Base-by-base conservation (phyloP, 2,888 invertebrate species). In the Platynereis dumerilii region DNA sequence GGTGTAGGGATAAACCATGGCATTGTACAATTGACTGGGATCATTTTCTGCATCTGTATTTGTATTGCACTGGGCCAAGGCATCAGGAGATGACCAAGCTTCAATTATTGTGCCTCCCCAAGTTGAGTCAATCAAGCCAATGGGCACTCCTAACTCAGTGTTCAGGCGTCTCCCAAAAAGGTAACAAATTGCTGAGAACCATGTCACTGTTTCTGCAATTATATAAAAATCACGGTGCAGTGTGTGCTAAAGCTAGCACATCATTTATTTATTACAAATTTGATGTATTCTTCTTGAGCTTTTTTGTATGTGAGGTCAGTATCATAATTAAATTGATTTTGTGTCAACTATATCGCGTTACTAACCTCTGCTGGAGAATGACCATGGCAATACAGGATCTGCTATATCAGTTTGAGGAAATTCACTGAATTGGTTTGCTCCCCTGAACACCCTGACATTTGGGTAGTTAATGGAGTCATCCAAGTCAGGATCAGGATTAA, bases 1-100 rank as follows among this genome's bases (percentile, higher is more conserved):
- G 7, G 79, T 70, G 5, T 81, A 69, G 0, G 82, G 82, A 60
- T 78, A 69, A 27, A 83, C 74, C 83, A 83, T 81, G 5, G 80
- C 76, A 69, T 83, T 81, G 34, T 7, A 34, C 34, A 34, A 34
- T 34, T 34, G 66, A 15, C 60, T 26, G 15, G 24, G 12, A 34
- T 34, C n/a, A 24, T 55, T 61, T 15, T 28, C 34, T 5, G 7
- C 34, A 7, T 34, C 7, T 7, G 34, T 34, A 7, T 34, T 34
- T 5, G 34, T 12, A 5, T 12, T 48, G n/a, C 48, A 48, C 20
- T n/a, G 3, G 7, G 48, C n/a, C 34, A 62, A 55, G 2, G 64
- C 58, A 2, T 64, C 48, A 17, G 48, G 1, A 12, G 52, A 52
- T 7, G 39, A 34, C 64, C 64, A 64, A 10, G 58, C 58, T 44